phyloP scores from a whole-genome alignment of 1,140 invertebrate species.

The Drosophila elegans region DNA sequence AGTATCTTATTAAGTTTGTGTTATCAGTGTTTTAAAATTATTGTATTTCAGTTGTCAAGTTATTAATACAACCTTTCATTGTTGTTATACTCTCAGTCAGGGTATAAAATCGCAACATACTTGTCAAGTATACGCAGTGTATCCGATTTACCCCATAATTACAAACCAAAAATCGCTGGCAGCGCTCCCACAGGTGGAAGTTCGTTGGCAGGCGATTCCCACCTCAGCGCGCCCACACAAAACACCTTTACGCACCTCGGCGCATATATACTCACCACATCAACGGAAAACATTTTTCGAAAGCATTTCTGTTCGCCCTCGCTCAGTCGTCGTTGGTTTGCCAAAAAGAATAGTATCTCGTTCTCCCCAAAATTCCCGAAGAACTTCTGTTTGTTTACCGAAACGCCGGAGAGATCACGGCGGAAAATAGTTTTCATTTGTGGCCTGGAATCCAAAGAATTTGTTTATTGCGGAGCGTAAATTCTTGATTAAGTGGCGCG shows the following conservation, averaged over 20 bases:
- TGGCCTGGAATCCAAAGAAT: conserved; percentile 71
- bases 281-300: conserved; percentile 56
- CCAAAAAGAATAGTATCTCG: conserved; percentile 27
- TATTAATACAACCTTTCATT: no score
- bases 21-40: no score
- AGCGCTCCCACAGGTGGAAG: conserved; percentile 48
- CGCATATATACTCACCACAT: conserved; percentile 51
- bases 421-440: conserved; percentile 55
- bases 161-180: conserved; percentile 10
- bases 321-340: conserved; percentile 68
- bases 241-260: conserved; percentile 67
- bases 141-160: neutral
- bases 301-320: conserved; percentile 44
- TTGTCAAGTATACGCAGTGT: neutral
- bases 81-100: neutral
- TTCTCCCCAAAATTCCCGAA: conserved; percentile 5
- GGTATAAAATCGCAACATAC: neutral
- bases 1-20: no score
- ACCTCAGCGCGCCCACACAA: conserved; percentile 50
- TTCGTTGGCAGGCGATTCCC: conserved; percentile 7
- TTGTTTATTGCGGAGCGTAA: conserved; percentile 64
- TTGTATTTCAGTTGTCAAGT: no score
- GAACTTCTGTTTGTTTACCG: conserved; percentile 61
- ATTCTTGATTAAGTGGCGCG: conserved; percentile 42
- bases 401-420: conserved; percentile 16